Evolutionary conservation across 2,113 vertebrate genomes (phyloP), one percentile per base, ranked within the genome.

Genomic region (Salminus brasiliensis): DNA sequence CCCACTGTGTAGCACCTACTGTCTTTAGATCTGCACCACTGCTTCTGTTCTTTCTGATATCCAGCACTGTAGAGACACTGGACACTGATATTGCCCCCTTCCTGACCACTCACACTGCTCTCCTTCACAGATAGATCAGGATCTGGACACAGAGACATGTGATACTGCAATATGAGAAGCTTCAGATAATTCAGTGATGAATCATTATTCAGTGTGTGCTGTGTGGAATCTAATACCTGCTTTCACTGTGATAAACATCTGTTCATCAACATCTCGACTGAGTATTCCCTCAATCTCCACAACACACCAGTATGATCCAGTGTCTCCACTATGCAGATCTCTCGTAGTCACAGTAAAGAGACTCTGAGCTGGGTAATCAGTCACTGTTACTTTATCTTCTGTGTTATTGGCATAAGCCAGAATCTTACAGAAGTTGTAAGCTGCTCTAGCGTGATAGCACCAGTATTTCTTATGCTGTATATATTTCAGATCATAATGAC

Each of bases 11-110:
- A 72, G 62, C 81, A 81, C 1, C 4, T 30, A 60, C 39, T 2
- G 23, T 82, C 60, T 71, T 57, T 65, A 47, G 34, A 34, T n/a
- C 69, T 78, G 73, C 85, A 82, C 73, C 76, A 80, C 63, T 49
- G 12, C 18, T 77, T 81, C 29, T 12, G 1, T 27, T 9, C 27
- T 0, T 16, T 60, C 57, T 16, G 10, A 65, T 84, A 39, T 32
- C 2, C 47, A 63, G 53, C n/a, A 23, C 57, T 80, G 69, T 84
- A 82, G 30, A 82, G 11, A 78, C 85, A 84, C 57, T 82, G 69
- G 18, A 84, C 47, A 27, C 47, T 84, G 72, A 80, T 11, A 7
- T 60, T 72, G 23, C 65, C 41, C 5, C 68, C 36, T n/a, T 73
- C 74, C 45, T 78, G 63, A 18, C 52, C 74, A 13, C 52, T 52